Percentiles rank a stretch among this genome's conserved stretches.
Conservation (phyloP, 1,140 invertebrate genomes). For the Papilio aristodemus region DNA sequence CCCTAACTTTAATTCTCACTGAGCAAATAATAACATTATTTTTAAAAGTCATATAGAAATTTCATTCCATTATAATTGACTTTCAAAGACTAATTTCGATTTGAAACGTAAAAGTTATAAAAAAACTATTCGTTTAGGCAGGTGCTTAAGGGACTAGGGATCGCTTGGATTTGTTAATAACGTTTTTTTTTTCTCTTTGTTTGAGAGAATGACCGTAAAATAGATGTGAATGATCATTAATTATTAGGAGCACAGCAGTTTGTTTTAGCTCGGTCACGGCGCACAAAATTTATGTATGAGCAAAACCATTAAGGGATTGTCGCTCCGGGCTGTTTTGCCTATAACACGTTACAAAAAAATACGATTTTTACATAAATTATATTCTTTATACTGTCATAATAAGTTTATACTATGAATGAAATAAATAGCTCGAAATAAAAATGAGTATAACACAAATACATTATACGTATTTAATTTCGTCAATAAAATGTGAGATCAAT, state of each 20-base stretch:
- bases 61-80: slow-evolving; percentile 21
- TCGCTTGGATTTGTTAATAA: slow-evolving; percentile 62
- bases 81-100: slow-evolving; percentile 21
- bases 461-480: too few relatives aligned
- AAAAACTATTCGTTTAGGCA: slow-evolving; percentile 39
- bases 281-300: slow-evolving; percentile 69
- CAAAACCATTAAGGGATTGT: slow-evolving; percentile 71
- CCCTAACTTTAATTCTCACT: too few relatives aligned
- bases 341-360: slow-evolving; percentile 39
- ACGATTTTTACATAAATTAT: slow-evolving; percentile 36
- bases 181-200: slow-evolving; percentile 48
- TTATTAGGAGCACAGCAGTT: slow-evolving; percentile 67
- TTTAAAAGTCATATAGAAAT: too few relatives aligned
- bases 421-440: neutral
- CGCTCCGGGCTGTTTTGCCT: slow-evolving; percentile 57
- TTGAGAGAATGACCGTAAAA: slow-evolving; percentile 68
- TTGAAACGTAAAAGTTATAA: slow-evolving; percentile 17
- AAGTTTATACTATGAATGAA: neutral
- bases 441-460: too few relatives aligned
- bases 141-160: slow-evolving; percentile 44
- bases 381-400: neutral
- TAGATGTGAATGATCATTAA: slow-evolving; percentile 73
- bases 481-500: too few relatives aligned
- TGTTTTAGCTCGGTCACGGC: slow-evolving; percentile 71
- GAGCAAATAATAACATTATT: too few relatives aligned